Percentiles rank a stretch among this genome's conserved stretches.
Evolutionary conservation across 2,113 vertebrate species (phyloP).

Genomic region (Entelurus aequoreus): DNA sequence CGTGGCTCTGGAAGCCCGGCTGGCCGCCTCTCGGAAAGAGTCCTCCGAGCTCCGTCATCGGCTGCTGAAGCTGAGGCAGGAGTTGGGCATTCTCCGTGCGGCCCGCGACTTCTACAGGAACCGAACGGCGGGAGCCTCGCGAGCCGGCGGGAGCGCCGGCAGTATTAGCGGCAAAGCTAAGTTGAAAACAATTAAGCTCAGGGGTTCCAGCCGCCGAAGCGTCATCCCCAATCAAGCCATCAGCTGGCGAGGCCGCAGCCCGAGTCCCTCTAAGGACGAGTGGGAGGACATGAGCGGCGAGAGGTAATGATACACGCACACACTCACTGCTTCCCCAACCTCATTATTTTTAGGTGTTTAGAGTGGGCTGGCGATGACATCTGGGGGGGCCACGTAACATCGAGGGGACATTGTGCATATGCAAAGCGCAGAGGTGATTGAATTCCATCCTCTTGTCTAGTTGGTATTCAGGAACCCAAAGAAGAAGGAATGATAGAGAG

Average conservation of each 20-base stretch:
- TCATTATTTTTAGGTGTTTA: conserved; percentile 87
- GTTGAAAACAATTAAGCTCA: conserved; percentile 75
- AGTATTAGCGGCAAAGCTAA: conserved; percentile 77
- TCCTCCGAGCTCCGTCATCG: conserved; percentile 68
- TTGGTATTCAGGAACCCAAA: conserved; percentile 86
- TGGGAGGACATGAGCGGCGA: conserved; percentile 93
- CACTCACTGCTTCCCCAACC: conserved; percentile 68
- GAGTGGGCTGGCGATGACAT: conserved; percentile 31
- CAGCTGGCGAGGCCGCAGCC: conserved; percentile 78
- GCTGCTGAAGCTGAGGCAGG: conserved; percentile 70
- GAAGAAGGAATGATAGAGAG: conserved; percentile 80
- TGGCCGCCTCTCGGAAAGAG: conserved; percentile 67
- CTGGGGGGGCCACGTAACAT: conserved; percentile 60
- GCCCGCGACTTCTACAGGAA: conserved; percentile 66
- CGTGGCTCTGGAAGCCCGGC: conserved; percentile 66
- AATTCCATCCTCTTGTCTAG: conserved; percentile 94
- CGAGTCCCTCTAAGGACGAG: conserved; percentile 84
- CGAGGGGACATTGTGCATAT: conserved; percentile 90
- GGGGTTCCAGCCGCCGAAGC: conserved; percentile 73
- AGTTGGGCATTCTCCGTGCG: conserved; percentile 70
- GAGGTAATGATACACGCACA: conserved; percentile 77
- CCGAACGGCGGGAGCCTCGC: conserved; percentile 19
- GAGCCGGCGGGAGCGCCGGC: conserved; percentile 53
- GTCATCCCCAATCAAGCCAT: conserved; percentile 85
- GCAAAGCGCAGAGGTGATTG: conserved; percentile 97